These are phyloP conservation scores for Hemicordylus capensis DNA, from an alignment of 2,113 vertebrate genomes.

Conservation along the genomic window DNA sequence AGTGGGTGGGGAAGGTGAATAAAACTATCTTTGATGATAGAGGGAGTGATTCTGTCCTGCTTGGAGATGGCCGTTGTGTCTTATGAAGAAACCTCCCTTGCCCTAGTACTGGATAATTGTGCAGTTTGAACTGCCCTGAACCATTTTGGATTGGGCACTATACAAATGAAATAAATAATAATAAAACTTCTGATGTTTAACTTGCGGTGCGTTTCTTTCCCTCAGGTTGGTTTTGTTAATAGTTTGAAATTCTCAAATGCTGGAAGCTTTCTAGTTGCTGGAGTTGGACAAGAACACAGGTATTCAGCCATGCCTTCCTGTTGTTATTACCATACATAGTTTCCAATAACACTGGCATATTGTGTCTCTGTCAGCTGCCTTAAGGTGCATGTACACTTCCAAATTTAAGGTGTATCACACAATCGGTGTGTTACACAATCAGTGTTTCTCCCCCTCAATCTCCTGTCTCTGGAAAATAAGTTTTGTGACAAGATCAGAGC, in stretches of 20 bases:
- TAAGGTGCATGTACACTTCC: not conserved
- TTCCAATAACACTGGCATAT: not conserved
- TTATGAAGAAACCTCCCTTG: too few relatives aligned
- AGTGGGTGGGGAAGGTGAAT: too few relatives aligned
- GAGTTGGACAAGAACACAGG: constrained; percentile 96
- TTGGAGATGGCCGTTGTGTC: too few relatives aligned
- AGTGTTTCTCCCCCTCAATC: not conserved
- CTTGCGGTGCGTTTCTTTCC: not conserved
- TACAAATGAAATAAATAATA: too few relatives aligned
- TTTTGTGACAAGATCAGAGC: not conserved
- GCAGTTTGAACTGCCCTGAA: too few relatives aligned
- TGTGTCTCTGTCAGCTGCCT: too few relatives aligned
- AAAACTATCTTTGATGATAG: too few relatives aligned
- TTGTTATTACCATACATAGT: not conserved
- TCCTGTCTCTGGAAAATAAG: not conserved
- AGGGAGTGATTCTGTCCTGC: too few relatives aligned
- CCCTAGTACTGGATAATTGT: too few relatives aligned
- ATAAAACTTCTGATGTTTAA: too few relatives aligned
- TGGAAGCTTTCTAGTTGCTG: constrained; percentile 91
- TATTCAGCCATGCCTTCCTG: constrained; percentile 46
- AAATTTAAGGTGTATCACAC: not conserved
- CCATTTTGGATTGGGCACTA: too few relatives aligned
- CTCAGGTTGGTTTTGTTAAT: constrained; percentile 90
- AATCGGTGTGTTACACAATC: not conserved
- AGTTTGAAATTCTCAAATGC: constrained; percentile 91